These are phyloP conservation scores for Colostygia pectinataria DNA, from an alignment of 2,888 invertebrate genomes.

Conservation along the genomic window DNA sequence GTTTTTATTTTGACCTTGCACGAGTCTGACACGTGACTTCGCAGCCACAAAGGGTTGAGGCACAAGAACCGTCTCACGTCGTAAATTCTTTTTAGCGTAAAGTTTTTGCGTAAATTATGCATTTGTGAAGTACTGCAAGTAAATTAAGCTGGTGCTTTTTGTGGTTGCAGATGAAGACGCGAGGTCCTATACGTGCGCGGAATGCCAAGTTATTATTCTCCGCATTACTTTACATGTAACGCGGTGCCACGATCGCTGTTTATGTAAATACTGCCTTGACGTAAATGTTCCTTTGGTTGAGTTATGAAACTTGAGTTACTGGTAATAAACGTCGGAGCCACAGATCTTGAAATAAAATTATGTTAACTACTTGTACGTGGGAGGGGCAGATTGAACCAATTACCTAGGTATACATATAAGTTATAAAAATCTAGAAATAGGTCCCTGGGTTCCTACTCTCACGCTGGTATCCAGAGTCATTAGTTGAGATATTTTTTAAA, in stretches of 20 bases:
- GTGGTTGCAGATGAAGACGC: slow-evolving; percentile 51
- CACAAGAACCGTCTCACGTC: slow-evolving; percentile 13
- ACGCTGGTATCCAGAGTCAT: no score
- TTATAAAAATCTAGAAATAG: no score
- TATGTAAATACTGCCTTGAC: slow-evolving; percentile 52
- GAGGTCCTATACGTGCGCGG: slow-evolving; percentile 49
- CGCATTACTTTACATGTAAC: slow-evolving; percentile 38
- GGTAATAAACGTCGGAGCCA: slow-evolving; percentile 38
- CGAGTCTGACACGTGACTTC: slow-evolving; percentile 55
- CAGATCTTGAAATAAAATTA: slow-evolving; percentile 34
- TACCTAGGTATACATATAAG: no score
- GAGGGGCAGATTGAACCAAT: slow-evolving; percentile 12
- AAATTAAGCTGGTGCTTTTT: slow-evolving; percentile 41
- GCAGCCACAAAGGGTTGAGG: slow-evolving; percentile 22
- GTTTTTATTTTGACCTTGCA: slow-evolving; percentile 59
- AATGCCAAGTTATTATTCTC: slow-evolving; percentile 51
- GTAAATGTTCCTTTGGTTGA: slow-evolving; percentile 47
- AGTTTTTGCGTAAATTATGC: slow-evolving; percentile 32
- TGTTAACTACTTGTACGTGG: slow-evolving; percentile 17
- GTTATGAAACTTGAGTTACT: slow-evolving; percentile 31
- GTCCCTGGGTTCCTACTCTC: no score
- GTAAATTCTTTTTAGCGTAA: slow-evolving; percentile 23
- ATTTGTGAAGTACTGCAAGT: slow-evolving; percentile 36
- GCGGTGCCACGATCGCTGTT: slow-evolving; percentile 50
- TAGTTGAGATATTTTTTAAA: no score